Evolutionary conservation across 2,888 invertebrate species (phyloP).

Genomic region (Galerucella calmariensis): DNA sequence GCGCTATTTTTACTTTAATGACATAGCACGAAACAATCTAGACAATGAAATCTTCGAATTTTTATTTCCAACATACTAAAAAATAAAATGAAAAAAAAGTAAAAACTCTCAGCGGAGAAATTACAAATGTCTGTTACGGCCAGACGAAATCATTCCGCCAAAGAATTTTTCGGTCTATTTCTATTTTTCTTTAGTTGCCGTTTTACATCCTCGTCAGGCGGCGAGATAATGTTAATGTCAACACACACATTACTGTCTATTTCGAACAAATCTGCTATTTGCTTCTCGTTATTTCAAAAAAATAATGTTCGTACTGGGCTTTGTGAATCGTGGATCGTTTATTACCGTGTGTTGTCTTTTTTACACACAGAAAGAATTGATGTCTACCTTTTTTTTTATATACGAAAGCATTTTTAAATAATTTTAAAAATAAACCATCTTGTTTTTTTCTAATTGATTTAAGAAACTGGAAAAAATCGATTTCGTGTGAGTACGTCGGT

Average conservation of each 20-base stretch:
- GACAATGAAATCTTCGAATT: slow-evolving; percentile 31
- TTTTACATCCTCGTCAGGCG: slow-evolving; percentile 40
- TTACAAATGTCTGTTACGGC: slow-evolving; percentile 43
- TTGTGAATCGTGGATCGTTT: slow-evolving; percentile 28
- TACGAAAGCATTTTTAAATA: no score
- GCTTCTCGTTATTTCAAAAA: slow-evolving; percentile 39
- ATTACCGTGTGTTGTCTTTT: slow-evolving; percentile 18
- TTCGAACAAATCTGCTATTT: slow-evolving; percentile 44
- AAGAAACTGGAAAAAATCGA: no score
- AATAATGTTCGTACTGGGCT: slow-evolving; percentile 24
- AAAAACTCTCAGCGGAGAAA: slow-evolving; percentile 37
- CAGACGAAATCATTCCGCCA: slow-evolving; percentile 44
- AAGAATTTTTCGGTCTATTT: slow-evolving; percentile 41
- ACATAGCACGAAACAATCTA: slow-evolving; percentile 27
- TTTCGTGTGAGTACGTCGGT: no score
- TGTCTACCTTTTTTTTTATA: no score
- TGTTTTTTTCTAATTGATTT: no score
- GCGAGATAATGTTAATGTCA: slow-evolving; percentile 45
- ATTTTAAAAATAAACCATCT: no score
- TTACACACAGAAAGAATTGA: slow-evolving; percentile 8
- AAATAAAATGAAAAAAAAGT: slow-evolving; percentile 30
- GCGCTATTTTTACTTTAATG: slow-evolving; percentile 31
- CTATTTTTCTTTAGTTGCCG: slow-evolving; percentile 37
- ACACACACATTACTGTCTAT: slow-evolving; percentile 46
- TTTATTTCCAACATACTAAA: slow-evolving; percentile 24